Evolutionary conservation across 2,888 invertebrate genomes (phyloP).

Genomic region (Andrena bicolor): DNA sequence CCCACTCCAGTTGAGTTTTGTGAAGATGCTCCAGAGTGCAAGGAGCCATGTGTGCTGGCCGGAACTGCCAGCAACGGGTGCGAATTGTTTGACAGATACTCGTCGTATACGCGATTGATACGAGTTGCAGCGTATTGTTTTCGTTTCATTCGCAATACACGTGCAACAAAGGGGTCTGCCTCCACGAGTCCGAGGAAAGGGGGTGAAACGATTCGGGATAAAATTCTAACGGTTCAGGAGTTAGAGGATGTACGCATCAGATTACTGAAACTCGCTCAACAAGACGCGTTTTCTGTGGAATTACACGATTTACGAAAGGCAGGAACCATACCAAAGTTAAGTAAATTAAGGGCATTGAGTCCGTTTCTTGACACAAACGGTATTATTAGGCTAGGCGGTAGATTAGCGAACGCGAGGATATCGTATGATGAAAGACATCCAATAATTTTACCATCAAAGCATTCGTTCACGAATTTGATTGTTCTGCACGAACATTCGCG

Average conservation of each 20-base stretch:
- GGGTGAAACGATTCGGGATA: too few relatives aligned
- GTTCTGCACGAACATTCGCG: not conserved
- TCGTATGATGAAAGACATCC: slow-evolving; percentile 8
- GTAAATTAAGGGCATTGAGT: not conserved
- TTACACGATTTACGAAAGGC: not conserved
- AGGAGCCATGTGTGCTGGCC: not conserved
- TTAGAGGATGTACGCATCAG: not conserved
- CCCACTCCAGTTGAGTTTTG: not conserved
- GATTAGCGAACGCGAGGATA: not conserved
- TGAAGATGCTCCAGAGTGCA: fast-evolving
- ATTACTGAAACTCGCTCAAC: not conserved
- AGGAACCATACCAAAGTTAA: not conserved
- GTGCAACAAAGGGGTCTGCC: not conserved
- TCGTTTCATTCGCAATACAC: too few relatives aligned
- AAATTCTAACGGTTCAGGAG: not conserved
- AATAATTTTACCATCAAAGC: slow-evolving; percentile 1
- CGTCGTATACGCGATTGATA: not conserved
- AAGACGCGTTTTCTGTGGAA: not conserved
- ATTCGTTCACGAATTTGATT: not conserved
- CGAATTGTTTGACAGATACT: not conserved
- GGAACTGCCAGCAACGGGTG: not conserved
- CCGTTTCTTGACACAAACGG: not conserved
- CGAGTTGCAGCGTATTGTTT: not conserved
- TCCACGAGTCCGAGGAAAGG: too few relatives aligned
- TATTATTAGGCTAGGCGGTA: slow-evolving; percentile 1